Base-by-base conservation (phyloP, 2,113 vertebrate genomes). In the Hylia prasina region DNA sequence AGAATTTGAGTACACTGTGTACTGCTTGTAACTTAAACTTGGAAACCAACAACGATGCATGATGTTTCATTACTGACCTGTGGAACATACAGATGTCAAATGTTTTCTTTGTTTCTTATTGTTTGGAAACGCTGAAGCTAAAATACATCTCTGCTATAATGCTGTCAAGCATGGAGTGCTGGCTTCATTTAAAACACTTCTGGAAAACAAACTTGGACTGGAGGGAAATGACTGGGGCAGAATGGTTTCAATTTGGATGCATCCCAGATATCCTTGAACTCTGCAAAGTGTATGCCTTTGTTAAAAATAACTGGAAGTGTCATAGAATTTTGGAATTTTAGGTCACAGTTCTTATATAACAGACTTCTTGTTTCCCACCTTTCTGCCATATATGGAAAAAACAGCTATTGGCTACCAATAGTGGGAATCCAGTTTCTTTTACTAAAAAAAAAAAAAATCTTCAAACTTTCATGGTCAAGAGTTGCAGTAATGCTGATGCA, bases 221-320 rank as follows among this genome's bases (percentile, higher is more conserved):
- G 21, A 1, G 17, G 23, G 5, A n/a, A 14, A 21, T 1, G 1
- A 20, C 39, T 45, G 12, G 11, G 11, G 11, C 14, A 68, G 16
- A 82, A 82, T 18, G 27, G 48, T 48, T 30, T 68, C 24, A 76
- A 51, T 15, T 64, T 21, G 2, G 12, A 2, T 9, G 14, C 24
- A 72, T 54, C 66, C 21, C 24, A 85, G 0, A 7, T 82, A 39
- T 31, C 73, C 35, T 51, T 68, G 37, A 63, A 47, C 30, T 94
- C 31, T 75, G 42, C 27, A n/a, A 3, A 23, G 17, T 48, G 20
- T 50, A 15, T 21, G 31, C 27, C 30, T 64, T 70, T 19, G 50
- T 30, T 92, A 70, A 82, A 93, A 88, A 79, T 45, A 93, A 68
- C 35, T 66, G 42, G 12, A 87, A 93, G n/a, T 33, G 56, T 40